Evolutionary conservation across 2,888 invertebrate species (phyloP), one percentile per base, ranked within the genome.

Genomic region (Malthinus seriepunctatus): DNA sequence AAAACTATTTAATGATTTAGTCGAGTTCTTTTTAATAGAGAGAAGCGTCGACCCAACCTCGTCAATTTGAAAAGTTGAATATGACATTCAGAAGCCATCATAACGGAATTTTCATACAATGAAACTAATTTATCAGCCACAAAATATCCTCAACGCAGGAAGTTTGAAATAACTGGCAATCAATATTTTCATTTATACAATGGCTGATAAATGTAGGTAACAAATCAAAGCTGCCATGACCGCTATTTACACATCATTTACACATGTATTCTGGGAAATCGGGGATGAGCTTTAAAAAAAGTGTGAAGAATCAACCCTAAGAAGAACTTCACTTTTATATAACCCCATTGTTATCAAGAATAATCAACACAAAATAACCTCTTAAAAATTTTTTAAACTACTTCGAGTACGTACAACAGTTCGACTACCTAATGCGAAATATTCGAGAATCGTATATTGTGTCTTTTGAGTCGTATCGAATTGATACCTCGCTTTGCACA

Each of bases 271-370:
- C 56, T 59, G 61, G 62, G 58, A 65, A 62, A 56, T 57, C 56
- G 14, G 50, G 56, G 52, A 62, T 51, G 47, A 42, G 32, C 52
- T 60, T 60, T 50, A 23, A 23, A 66, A 66, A 64, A 71, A 70
- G 72, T 71, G 71, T 70, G 70, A 72, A 71, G 68, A 71, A 71
- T 70, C 71, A 71, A 71, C 72, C 71, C 69, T 63, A n/a, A 5
- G 23, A 32, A 64, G 56, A 65, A 67, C 63, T 55, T 65, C 63
- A 53, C 63, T 61, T 65, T 62, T 55, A 23, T 23, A 23, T 23
- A 23, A 2, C 60, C 63, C 65, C 49, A 63, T 68, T 68, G 66
- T 67, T 50, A 50, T 46, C 39, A 46, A 60, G 60, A 57, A 62
- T 57, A 62, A 64, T 64, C 66, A 59, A 65, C 63, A 69, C 69